These are phyloP conservation scores for Mellilla xanthometata DNA, from an alignment of 2,888 invertebrate species.

Conservation along the genomic window DNA sequence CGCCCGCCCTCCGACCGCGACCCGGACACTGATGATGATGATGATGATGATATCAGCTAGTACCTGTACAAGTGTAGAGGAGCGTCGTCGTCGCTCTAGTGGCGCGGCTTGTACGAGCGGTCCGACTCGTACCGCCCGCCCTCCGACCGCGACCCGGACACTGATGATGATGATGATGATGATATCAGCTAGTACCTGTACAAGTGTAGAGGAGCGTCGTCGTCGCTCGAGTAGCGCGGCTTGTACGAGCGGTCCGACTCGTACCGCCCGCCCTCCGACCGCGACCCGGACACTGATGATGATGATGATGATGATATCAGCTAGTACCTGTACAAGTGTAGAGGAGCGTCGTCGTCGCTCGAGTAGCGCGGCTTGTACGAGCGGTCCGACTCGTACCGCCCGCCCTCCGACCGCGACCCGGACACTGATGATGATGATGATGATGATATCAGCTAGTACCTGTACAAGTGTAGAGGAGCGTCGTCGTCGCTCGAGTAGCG, in stretches of 20 bases:
- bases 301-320: slow-evolving; percentile 28
- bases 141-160: slow-evolving; percentile 19
- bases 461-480: slow-evolving; percentile 60
- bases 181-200: slow-evolving; percentile 42
- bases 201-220: slow-evolving; percentile 62
- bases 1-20: slow-evolving; percentile 32
- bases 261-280: slow-evolving; percentile 47
- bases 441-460: slow-evolving; percentile 29
- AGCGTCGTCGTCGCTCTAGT: slow-evolving; percentile 65
- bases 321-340: slow-evolving; percentile 51
- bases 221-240: slow-evolving; percentile 64
- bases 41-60: slow-evolving; percentile 18
- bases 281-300: slow-evolving; percentile 28
- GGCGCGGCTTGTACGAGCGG: slow-evolving; percentile 67
- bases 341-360: slow-evolving; percentile 68
- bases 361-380: slow-evolving; percentile 68
- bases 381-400: slow-evolving; percentile 70
- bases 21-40: slow-evolving; percentile 34
- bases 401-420: slow-evolving; percentile 23
- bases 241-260: slow-evolving; percentile 73
- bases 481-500: slow-evolving; percentile 67
- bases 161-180: slow-evolving; percentile 35
- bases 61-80: slow-evolving; percentile 60
- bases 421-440: slow-evolving; percentile 39
- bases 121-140: slow-evolving; percentile 67